phyloP scores from a whole-genome alignment of 2,888 invertebrate genomes.

The Epinotia demarniana region DNA sequence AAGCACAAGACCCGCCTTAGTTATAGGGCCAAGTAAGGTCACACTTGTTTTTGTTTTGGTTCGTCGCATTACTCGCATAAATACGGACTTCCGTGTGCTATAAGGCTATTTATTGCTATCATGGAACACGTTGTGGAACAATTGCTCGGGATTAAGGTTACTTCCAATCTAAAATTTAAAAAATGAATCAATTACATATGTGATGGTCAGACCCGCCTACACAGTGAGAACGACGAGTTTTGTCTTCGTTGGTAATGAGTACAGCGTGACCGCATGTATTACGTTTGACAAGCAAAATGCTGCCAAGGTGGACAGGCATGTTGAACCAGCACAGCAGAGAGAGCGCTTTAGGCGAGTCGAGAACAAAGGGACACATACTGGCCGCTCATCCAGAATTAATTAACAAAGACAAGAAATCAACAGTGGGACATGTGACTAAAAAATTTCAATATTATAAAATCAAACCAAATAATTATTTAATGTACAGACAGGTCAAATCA shows the following conservation, averaged over 20 bases:
- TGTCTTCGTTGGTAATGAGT: neutral
- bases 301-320: neutral
- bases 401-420: no score
- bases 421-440: neutral
- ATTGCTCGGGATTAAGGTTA: neutral
- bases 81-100: constrained; percentile 19
- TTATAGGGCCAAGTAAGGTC: neutral
- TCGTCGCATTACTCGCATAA: constrained; percentile 5
- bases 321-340: neutral
- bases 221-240: neutral
- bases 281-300: no score
- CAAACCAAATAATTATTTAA: no score
- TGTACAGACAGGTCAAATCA: neutral
- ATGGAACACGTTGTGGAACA: neutral
- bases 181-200: neutral
- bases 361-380: neutral
- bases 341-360: neutral
- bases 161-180: neutral
- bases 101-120: constrained; percentile 12
- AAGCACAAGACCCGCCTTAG: neutral
- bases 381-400: no score
- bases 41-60: neutral
- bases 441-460: neutral
- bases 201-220: neutral
- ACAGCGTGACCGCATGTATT: no score